Evolutionary conservation across 2,888 invertebrate genomes (phyloP).

Genomic region (Pristionchus arcanus): DNA sequence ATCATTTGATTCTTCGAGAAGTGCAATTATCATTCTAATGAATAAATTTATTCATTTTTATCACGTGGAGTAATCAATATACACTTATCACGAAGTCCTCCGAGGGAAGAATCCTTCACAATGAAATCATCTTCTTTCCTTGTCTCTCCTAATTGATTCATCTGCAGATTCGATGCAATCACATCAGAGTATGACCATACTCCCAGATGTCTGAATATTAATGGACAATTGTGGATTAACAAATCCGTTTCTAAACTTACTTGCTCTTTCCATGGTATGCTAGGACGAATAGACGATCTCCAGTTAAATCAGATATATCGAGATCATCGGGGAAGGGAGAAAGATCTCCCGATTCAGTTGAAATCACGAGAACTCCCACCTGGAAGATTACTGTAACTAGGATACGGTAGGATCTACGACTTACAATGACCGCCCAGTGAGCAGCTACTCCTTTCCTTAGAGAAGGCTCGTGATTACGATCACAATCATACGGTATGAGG

Average conservation of each 20-base stretch:
- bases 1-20: too few species aligned
- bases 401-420: slow-evolving; percentile 10
- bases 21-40: too few species aligned
- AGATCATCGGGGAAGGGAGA: background rate
- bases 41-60: background rate
- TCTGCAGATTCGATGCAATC: slow-evolving; percentile 26
- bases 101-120: slow-evolving; percentile 39
- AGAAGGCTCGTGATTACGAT: slow-evolving; percentile 49
- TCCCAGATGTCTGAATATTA: slow-evolving; percentile 52
- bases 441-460: slow-evolving; percentile 47
- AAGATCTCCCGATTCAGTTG: background rate
- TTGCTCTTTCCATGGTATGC: slow-evolving; percentile 54
- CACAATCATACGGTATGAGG: slow-evolving; percentile 52
- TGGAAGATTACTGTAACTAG: background rate
- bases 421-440: slow-evolving; percentile 51
- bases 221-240: too few species aligned
- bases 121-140: slow-evolving; percentile 42
- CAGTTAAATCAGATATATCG: background rate
- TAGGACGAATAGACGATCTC: slow-evolving; percentile 19
- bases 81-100: slow-evolving; percentile 42
- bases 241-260: background rate
- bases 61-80: background rate
- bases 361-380: slow-evolving; percentile 46
- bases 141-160: slow-evolving; percentile 19
- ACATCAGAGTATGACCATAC: slow-evolving; percentile 46